A percentile compares a stretch with the other conserved stretches of the same genome.
phyloP scores from a whole-genome alignment of 64 coral and sea anemone genomes.

The Montipora capricornis region DNA sequence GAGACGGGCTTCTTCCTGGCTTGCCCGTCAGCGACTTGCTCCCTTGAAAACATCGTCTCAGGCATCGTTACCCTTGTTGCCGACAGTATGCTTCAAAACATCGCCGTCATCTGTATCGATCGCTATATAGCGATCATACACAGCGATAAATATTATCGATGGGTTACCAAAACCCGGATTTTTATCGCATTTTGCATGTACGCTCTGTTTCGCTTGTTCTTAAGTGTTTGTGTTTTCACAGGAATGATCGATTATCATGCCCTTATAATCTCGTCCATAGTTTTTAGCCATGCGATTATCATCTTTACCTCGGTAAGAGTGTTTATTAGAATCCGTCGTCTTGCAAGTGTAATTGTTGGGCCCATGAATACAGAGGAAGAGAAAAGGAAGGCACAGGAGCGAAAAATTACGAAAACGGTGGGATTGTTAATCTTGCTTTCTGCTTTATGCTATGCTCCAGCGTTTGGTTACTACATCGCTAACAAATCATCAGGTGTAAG shows the following conservation, averaged over 20 bases:
- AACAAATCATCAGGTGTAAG: neutral
- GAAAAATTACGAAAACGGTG: slow-evolving; percentile 36
- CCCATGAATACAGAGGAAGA: slow-evolving; percentile 14
- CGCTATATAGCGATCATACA: slow-evolving; percentile 46
- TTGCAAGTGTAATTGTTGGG: neutral
- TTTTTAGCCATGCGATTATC: slow-evolving; percentile 3
- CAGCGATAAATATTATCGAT: neutral
- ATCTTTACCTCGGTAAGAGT: slow-evolving; percentile 2
- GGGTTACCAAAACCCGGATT: slow-evolving; percentile 17
- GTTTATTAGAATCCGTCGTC: slow-evolving; percentile 15
- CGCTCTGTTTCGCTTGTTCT: slow-evolving; percentile 38
- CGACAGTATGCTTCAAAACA: slow-evolving; percentile 37
- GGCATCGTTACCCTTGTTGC: slow-evolving; percentile 25
- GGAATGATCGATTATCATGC: slow-evolving; percentile 24
- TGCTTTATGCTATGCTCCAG: slow-evolving; percentile 2
- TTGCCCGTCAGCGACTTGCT: neutral
- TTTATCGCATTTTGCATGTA: slow-evolving; percentile 1
- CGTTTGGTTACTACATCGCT: slow-evolving; percentile 5
- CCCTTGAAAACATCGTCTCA: slow-evolving; percentile 31
- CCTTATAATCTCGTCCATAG: slow-evolving; percentile 28
- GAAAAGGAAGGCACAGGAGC: slow-evolving; percentile 9
- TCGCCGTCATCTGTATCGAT: slow-evolving; percentile 34
- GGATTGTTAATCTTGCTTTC: neutral
- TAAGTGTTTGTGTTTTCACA: slow-evolving; percentile 37
- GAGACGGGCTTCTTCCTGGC: slow-evolving; percentile 17